phyloP scores from a whole-genome alignment of 2,113 vertebrate genomes.

The Chloropsis cyanopogon region DNA sequence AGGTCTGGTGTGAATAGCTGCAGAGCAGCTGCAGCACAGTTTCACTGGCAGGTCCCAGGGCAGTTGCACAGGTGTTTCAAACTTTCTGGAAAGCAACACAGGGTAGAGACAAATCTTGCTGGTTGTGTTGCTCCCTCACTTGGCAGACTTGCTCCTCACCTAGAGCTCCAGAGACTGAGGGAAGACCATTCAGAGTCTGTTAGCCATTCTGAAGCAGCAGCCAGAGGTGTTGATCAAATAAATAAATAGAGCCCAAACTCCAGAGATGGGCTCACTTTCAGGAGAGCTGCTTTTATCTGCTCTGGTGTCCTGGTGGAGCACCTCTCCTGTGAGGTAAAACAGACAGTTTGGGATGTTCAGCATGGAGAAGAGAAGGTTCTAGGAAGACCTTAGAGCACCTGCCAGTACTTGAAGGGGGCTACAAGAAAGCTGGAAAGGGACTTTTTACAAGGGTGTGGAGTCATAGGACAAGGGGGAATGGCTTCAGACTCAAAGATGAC shows the following conservation, averaged over 20 bases:
- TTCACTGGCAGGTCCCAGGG: not conserved
- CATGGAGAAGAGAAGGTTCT: not conserved
- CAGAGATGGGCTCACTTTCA: not conserved
- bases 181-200: not conserved
- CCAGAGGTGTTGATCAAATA: not conserved
- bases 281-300: not conserved
- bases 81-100: not conserved
- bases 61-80: not conserved
- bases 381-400: not conserved
- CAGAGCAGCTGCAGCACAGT: not conserved
- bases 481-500: not conserved
- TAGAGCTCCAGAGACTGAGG: not conserved
- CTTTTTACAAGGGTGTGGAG: not conserved
- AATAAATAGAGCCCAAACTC: not conserved
- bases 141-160: not conserved
- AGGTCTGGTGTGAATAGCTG: not conserved
- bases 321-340: not conserved
- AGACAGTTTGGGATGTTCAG: not conserved
- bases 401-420: not conserved
- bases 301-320: rapidly evolving
- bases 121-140: not conserved
- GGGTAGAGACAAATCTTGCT: not conserved
- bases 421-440: not conserved
- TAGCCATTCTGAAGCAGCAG: not conserved
- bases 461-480: not conserved